phyloP scores from a whole-genome alignment of 2,113 vertebrate species.

The Cryptoleucopteryx plumbea region DNA sequence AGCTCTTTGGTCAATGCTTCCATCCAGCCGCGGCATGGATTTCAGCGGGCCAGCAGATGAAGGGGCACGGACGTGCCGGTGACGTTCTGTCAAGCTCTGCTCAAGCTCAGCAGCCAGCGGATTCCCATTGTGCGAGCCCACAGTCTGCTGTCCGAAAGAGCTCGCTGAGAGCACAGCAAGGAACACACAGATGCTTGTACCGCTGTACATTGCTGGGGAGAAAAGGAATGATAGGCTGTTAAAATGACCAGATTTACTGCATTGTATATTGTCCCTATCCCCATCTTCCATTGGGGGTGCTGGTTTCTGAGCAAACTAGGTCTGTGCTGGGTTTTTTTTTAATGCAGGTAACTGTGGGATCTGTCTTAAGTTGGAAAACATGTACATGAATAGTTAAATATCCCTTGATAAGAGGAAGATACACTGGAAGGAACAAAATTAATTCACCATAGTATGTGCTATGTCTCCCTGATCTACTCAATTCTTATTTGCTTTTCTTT shows the following conservation, averaged over 20 bases:
- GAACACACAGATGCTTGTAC: conserved; percentile 82
- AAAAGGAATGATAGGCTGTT: not conserved
- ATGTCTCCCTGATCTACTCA: not conserved
- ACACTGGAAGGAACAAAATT: not conserved
- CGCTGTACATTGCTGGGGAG: conserved; percentile 81
- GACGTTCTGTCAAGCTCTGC: conserved; percentile 33
- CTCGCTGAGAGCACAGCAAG: conserved; percentile 80
- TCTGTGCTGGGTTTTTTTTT: not conserved
- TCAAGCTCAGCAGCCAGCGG: conserved; percentile 57
- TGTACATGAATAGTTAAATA: accelerated
- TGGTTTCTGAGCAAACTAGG: not conserved
- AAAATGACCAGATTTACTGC: accelerated
- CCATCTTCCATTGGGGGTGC: not conserved
- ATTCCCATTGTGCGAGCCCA: conserved; percentile 41
- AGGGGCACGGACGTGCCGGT: conserved; percentile 68
- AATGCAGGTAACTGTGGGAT: too few species aligned
- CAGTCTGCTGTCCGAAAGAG: conserved; percentile 77
- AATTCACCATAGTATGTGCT: not conserved
- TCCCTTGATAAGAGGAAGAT: not conserved
- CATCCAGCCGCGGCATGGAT: conserved; percentile 63
- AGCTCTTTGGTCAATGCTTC: conserved; percentile 72
- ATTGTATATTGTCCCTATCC: too few species aligned
- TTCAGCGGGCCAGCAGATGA: conserved; percentile 67
- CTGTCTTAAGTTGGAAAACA: not conserved
- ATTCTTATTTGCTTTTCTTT: not conserved